phyloP scores from a whole-genome alignment of 2,113 vertebrate genomes.

The Agelaius phoeniceus region DNA sequence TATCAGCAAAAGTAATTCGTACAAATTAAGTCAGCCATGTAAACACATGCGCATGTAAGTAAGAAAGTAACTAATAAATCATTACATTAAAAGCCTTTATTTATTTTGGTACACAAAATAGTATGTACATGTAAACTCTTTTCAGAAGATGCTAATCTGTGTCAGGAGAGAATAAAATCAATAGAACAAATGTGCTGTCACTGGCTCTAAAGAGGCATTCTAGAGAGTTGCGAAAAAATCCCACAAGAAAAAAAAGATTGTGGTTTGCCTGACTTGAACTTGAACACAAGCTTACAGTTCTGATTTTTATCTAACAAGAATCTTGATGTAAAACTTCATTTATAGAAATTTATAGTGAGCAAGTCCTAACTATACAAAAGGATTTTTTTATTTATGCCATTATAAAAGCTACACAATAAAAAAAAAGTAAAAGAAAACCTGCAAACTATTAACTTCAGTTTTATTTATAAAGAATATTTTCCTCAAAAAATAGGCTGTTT shows the following conservation, averaged over 20 bases:
- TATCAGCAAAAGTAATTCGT: neutral
- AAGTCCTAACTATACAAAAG: neutral
- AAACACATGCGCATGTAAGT: neutral
- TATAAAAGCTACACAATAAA: neutral
- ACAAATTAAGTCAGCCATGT: neutral
- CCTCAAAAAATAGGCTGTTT: neutral
- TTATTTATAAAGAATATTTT: neutral
- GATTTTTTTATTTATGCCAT: neutral
- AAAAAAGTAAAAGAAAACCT: neutral
- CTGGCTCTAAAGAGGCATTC: neutral
- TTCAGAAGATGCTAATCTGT: neutral
- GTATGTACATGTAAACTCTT: neutral
- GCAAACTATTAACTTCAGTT: neutral
- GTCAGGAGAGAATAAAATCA: neutral
- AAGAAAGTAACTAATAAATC: neutral
- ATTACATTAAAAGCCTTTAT: neutral
- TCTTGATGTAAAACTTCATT: neutral
- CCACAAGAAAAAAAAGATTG: neutral
- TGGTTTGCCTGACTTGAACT: neutral
- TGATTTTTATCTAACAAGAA: neutral
- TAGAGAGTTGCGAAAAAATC: neutral
- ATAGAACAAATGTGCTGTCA: neutral
- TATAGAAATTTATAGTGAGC: neutral
- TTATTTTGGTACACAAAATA: neutral
- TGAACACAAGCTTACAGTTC: neutral